Conservation (phyloP, 2,797 vertebrate genomes). For the Mustela erminea region DNA sequence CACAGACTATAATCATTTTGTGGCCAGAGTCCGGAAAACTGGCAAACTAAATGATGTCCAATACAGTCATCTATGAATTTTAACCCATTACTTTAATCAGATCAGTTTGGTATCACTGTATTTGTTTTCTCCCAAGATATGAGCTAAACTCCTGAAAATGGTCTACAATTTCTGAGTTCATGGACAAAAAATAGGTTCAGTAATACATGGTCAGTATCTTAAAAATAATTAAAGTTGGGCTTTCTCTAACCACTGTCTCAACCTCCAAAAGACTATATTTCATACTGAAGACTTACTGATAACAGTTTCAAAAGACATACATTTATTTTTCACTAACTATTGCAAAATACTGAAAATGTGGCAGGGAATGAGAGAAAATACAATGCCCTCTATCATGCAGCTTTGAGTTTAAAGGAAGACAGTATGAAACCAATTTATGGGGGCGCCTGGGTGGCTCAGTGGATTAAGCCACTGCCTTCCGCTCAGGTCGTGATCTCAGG, state of each 20-base stretch:
- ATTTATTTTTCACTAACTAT: not conserved
- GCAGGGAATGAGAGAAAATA: not conserved
- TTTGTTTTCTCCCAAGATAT: not conserved
- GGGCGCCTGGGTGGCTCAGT: too few relatives aligned
- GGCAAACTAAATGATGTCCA: not conserved
- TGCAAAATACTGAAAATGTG: not conserved
- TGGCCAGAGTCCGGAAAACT: not conserved
- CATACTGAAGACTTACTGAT: not conserved
- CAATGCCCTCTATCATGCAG: not conserved
- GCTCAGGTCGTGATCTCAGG: too few relatives aligned
- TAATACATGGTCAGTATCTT: not conserved
- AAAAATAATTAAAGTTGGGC: not conserved
- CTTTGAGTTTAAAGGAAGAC: not conserved
- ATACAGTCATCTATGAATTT: not conserved
- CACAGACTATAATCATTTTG: not conserved
- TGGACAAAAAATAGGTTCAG: not conserved
- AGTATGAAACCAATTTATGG: not conserved
- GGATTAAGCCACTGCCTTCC: too few relatives aligned
- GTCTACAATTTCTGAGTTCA: not conserved
- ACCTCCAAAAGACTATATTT: not conserved
- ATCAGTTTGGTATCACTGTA: not conserved
- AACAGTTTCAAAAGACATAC: not conserved
- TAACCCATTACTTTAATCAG: not conserved
- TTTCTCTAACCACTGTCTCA: not conserved
- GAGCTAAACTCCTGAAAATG: not conserved